Evolutionary conservation across 37 sponge, comb jelly and placozoan species (phyloP), one percentile per base, ranked within the genome.

Genomic region (Theonella swinhoei): DNA sequence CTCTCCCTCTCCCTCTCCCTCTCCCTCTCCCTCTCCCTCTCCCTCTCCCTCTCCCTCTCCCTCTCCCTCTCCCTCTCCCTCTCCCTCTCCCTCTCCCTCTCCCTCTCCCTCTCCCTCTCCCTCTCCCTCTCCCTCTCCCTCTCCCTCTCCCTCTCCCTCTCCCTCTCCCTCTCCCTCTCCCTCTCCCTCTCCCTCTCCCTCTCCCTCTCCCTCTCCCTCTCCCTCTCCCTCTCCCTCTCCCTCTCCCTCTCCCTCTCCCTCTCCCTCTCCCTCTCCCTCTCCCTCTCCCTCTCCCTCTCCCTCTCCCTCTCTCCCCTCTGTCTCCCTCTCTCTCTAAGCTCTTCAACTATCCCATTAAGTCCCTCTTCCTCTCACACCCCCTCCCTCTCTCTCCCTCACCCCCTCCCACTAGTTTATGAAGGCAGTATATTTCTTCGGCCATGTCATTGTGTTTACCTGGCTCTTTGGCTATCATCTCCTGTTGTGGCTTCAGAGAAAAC

Each of bases 341-440:
- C 39, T 62, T 39, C 3, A 31, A 26, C 64, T 62, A 7, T 60
- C 64, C 14, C 64, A 4, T 14, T 59, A 32, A 31, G 39, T 63
- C 64, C 33, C 64, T n/a, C n/a, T n/a, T n/a, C n/a, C n/a, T n/a
- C n/a, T n/a, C n/a, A n/a, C n/a, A n/a, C n/a, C n/a, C n/a, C n/a
- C n/a, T n/a, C n/a, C n/a, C n/a, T n/a, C n/a, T n/a, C n/a, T n/a
- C n/a, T n/a, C n/a, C n/a, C n/a, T 43, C 62, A 31, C 60, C 77
- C 29, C 30, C 38, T 38, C 23, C 42, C 41, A 20, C 41, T 3
- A 90, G 91, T 90, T 90, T 42, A 90, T 90, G 87, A 42, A 28
- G 3, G 40, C 82, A 26, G 91, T 90, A 39, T 70, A 91, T 64
- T 87, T 86, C 87, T 78, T 42, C 43, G 86, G 87, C 25, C 87